Evolutionary conservation across 2,113 vertebrate species (phyloP), one percentile per base, ranked within the genome.

Genomic region (Grallaria varia): DNA sequence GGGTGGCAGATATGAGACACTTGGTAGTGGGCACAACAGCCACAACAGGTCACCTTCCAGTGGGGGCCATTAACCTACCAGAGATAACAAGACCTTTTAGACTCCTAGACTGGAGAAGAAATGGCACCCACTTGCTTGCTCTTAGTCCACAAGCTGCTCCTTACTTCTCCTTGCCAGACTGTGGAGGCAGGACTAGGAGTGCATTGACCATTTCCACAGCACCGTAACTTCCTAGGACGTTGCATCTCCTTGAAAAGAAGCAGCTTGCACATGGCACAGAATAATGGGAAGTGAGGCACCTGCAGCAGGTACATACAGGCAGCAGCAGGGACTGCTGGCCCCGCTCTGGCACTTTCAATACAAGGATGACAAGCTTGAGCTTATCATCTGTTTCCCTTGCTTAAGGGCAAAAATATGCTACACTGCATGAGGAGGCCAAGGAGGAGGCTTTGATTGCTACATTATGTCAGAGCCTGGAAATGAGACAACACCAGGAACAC

Each of bases 371-470:
- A 64, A 82, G 66, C 60, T 84, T 89, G 80, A 87, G 73, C 53
- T 87, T 67, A 52, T 94, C 92, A 93, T 84, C 89, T 84, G 56
- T 31, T 85, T 22, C 49, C 49, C 22, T 90, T 66, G 85, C 82
- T 91, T 50, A 62, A 90, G 83, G 93, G 83, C 67, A 94, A 93
- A 93, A 96, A 90, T 85, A 80, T 66, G 82, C 67, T 87, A 56
- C 6, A 1, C 78, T 76, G 71, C 40, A 66, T 2, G 20, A 84
- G 12, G 6, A 86, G 55, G 75, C 88, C 94, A 95, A 95, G 75
- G 20, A 28, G 35, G 18, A 85, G 21, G 58, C 45, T 94, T 69
- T 90, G 75, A 83, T 44, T 85, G 79, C 53, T 76, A 73, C 78
- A 45, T 60, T 87, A 84, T 45, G 50, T 52, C 72, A 84, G 52